phyloP scores from a whole-genome alignment of 1,140 invertebrate species.

The Leptinotarsa undecemlineata region DNA sequence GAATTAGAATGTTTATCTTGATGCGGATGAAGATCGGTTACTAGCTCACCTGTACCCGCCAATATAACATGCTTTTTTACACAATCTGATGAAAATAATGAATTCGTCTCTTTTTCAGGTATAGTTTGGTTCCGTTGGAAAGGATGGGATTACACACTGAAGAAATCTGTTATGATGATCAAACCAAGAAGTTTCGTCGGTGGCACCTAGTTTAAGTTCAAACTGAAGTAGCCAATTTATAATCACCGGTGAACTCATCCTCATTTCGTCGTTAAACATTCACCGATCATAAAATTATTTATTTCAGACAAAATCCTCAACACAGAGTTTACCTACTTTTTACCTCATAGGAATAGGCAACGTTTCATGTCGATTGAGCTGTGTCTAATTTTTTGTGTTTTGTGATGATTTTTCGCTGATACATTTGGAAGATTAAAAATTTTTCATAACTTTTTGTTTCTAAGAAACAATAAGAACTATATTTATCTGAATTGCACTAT shows the following conservation, averaged over 20 bases:
- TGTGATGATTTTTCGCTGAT: neutral
- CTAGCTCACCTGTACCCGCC: neutral
- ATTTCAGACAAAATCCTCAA: slow-evolving; percentile 16
- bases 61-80: neutral
- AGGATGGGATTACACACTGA: slow-evolving; percentile 91
- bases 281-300: slow-evolving; percentile 12
- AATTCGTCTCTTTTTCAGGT: slow-evolving; percentile 58
- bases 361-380: neutral
- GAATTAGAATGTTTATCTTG: no score
- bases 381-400: neutral
- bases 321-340: slow-evolving; percentile 19
- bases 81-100: neutral
- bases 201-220: slow-evolving; percentile 31
- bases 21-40: neutral
- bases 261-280: slow-evolving; percentile 20
- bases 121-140: slow-evolving; percentile 94
- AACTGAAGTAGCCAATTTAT: slow-evolving; percentile 39
- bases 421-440: neutral
- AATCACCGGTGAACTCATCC: slow-evolving; percentile 39
- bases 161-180: slow-evolving; percentile 89
- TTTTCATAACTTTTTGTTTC: neutral
- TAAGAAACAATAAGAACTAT: neutral
- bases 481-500: neutral
- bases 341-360: slow-evolving; percentile 21
- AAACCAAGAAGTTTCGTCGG: slow-evolving; percentile 70